Evolutionary conservation across 2,113 vertebrate genomes (phyloP), one percentile per base, ranked within the genome.

Genomic region (Esox niger): DNA sequence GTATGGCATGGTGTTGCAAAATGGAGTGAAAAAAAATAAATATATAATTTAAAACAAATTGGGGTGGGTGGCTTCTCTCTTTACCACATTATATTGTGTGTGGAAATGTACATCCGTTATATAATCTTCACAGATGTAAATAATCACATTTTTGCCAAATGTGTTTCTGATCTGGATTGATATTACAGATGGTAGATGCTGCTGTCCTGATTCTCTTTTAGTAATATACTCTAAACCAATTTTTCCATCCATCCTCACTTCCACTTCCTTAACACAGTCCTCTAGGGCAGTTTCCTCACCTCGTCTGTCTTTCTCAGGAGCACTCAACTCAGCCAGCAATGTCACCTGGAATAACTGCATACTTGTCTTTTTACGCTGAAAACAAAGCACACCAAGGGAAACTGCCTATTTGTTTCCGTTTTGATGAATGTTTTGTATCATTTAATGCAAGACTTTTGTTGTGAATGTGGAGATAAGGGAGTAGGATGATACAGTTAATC

Each of bases 281-380:
- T 61, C 76, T 64, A 70, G 80, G 78, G 80, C 17, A 49, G 57
- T 68, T 74, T 8, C 59, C 66, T 83, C 25, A 20, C 54, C 73
- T 82, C 79, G 21, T 31, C 15, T 52, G 46, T 49, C 26, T 10
- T 1, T 30, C 26, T 64, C 77, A 62, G 62, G 69, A 79, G 68
- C 80, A 70, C 68, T 84, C 73, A 79, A 75, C 63, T 69, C 76
- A 71, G 80, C 70, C 73, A 76, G 29, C 27, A 62, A 74, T 63
- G 64, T 79, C 71, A 83, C 52, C 72, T 26, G 32, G 17, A 27
- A 57, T 11, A 57, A 57, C 55, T 29, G 55, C 55, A 57, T 57
- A 29, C 27, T 29, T 57, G 26, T 27, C 11, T 17, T 57, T 57
- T 11, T 57, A 27, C 55, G 26, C 25, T 57, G 27, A 27, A 56